Base-by-base conservation (phyloP, 2,797 vertebrate species). In the Pseudochirops cupreus region DNA sequence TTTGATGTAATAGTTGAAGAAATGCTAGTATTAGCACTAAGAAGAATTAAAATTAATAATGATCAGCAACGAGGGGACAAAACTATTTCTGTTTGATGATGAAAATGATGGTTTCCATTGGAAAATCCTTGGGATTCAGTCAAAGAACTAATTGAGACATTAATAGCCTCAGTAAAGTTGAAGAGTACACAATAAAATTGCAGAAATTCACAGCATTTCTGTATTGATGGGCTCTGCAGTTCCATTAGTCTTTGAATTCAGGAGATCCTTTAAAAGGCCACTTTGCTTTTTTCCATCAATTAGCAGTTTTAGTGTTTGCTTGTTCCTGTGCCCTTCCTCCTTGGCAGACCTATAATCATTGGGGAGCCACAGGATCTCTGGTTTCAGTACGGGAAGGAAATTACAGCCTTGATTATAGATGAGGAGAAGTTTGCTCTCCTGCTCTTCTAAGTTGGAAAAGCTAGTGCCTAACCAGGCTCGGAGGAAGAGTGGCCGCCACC, bases 351-450 rank as follows among this genome's bases (percentile, higher is more conserved):
- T 89, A 87, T 87, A 50, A 91, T 94, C 93, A 96, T 97, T 95
- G 94, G 95, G 54, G 92, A 96, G 94, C 96, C 91, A 91, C 93
- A 93, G 95, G 97, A 96, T 96, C 95, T 95, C 95, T 3, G 39
- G 96, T 96, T 96, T 96, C 93, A 98, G 98, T 94, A 96, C 96
- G 97, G 97, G 96, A 96, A 98, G 97, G 97, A 98, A 98, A 97
- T 97, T 96, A 92, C 3, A 58, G 95, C 97, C 97, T 98, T 97
- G 97, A 97, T 93, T 95, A 92, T 92, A 96, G 94, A 91, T 94
- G 91, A 96, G 97, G 96, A 94, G 97, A 96, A 94, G 96, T 96
- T 96, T 95, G 93, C 97, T 92, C 96, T 91, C 93, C 26, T 94
- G 96, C 89, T 4, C 91, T 97, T 98, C 97, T 67, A 67, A 95